Evolutionary conservation across 2,888 invertebrate genomes (phyloP).

Genomic region (Rhimphoctona megacephalus): DNA sequence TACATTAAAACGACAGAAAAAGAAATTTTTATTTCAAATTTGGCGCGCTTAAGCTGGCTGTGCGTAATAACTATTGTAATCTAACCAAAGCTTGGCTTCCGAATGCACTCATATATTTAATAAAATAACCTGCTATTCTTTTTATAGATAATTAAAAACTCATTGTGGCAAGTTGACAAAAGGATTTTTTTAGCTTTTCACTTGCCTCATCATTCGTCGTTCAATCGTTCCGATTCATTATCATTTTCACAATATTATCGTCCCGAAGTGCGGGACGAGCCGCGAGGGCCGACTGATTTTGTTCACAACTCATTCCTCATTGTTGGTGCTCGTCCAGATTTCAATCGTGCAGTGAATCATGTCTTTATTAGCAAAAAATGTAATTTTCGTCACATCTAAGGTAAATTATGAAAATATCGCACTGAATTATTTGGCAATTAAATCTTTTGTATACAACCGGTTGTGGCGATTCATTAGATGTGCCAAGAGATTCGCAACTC

Average conservation of each 20-base stretch:
- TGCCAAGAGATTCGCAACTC: neutral
- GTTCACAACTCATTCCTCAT: constrained; percentile 22
- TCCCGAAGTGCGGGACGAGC: neutral
- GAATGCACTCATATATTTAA: constrained; percentile 13
- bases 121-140: neutral
- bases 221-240: constrained; percentile 10
- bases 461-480: neutral
- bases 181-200: neutral
- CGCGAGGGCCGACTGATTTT: constrained; percentile 16
- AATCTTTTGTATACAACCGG: neutral
- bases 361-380: neutral
- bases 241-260: constrained; percentile 16
- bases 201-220: neutral
- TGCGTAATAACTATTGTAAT: neutral
- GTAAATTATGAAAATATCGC: neutral
- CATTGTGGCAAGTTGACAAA: constrained; percentile 11
- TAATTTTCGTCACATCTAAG: neutral
- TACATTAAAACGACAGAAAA: neutral
- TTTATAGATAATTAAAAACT: constrained; percentile 18
- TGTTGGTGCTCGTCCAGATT: neutral
- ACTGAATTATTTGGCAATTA: neutral
- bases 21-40: neutral
- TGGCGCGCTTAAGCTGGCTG: neutral
- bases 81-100: neutral
- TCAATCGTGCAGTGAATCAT: neutral